phyloP scores from a whole-genome alignment of 2,888 invertebrate genomes.

The Ecliptopera silaceata region DNA sequence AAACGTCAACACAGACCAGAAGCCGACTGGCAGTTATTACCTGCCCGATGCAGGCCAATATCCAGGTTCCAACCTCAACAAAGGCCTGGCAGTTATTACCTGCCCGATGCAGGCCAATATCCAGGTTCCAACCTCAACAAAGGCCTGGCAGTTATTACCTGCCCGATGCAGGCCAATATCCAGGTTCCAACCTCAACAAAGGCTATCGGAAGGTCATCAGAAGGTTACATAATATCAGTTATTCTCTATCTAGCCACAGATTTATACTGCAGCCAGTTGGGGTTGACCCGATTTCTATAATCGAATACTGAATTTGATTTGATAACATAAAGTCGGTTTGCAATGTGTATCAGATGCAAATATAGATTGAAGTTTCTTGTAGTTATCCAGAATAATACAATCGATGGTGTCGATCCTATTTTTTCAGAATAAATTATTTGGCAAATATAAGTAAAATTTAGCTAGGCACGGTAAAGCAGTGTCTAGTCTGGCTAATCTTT shows the following conservation, averaged over 20 bases:
- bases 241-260: neutral
- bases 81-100: slow-evolving; percentile 25
- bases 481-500: too few species aligned
- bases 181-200: slow-evolving; percentile 25
- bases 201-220: too few species aligned
- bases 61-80: slow-evolving; percentile 22
- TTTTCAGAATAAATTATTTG: too few species aligned
- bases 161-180: slow-evolving; percentile 29
- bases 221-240: neutral
- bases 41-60: slow-evolving; percentile 30
- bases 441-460: too few species aligned
- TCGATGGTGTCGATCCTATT: too few species aligned
- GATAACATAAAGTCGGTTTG: slow-evolving; percentile 12
- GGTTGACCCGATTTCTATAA: slow-evolving; percentile 23
- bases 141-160: slow-evolving; percentile 26
- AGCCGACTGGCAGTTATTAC: slow-evolving; percentile 18
- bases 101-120: slow-evolving; percentile 30
- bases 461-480: too few species aligned
- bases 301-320: slow-evolving; percentile 22
- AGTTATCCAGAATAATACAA: too few species aligned
- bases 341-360: neutral
- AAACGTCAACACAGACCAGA: slow-evolving; percentile 13
- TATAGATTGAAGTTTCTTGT: too few species aligned
- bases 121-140: slow-evolving; percentile 24
- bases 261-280: neutral